These are phyloP conservation scores for Littorina saxatilis DNA, from an alignment of 1,140 invertebrate genomes.

Conservation along the genomic window DNA sequence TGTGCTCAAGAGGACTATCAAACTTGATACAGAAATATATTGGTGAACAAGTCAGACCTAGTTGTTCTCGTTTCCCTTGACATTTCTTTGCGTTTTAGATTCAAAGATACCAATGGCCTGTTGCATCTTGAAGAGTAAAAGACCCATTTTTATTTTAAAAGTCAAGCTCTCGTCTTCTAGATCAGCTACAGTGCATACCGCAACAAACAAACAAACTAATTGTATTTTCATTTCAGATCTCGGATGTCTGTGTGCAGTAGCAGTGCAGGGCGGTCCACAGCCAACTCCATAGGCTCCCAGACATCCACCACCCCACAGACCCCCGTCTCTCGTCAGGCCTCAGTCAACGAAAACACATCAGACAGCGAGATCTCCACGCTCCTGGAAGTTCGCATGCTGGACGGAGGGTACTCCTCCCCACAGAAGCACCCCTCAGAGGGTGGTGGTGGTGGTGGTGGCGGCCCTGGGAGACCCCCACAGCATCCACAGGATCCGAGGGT, in stretches of 20 bases:
- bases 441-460: background rate
- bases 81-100: too few species aligned
- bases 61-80: too few species aligned
- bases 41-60: too few species aligned
- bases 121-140: too few species aligned
- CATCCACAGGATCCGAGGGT: background rate
- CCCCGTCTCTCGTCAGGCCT: conserved; percentile 30
- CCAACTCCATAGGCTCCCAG: conserved; percentile 24
- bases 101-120: too few species aligned
- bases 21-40: too few species aligned
- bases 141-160: too few species aligned
- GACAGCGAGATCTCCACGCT: conserved; percentile 40
- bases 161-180: too few species aligned
- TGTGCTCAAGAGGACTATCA: too few species aligned
- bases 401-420: background rate
- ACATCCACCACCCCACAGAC: conserved; percentile 22
- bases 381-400: conserved; percentile 6
- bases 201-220: too few species aligned
- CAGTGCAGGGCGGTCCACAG: conserved; percentile 10
- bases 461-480: background rate
- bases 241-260: conserved; percentile 34
- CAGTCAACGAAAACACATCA: conserved; percentile 29
- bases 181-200: too few species aligned
- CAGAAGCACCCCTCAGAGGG: background rate
- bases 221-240: background rate